Evolutionary conservation across 2,888 invertebrate genomes (phyloP).

Genomic region (Scrobipalpa costella): DNA sequence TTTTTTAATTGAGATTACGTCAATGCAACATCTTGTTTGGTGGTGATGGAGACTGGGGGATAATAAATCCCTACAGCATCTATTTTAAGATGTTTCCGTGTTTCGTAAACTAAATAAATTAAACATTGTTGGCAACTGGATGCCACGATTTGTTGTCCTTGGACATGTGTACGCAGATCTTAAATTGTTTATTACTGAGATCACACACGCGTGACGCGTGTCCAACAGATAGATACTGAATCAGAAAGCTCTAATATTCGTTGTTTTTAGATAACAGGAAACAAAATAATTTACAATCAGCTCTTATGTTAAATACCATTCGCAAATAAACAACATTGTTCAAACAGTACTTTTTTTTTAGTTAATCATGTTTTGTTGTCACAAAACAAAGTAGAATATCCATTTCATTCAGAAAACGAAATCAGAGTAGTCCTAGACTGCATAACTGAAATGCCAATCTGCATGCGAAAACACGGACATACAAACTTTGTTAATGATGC

Average conservation of each 20-base stretch:
- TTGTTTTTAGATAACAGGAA: neutral
- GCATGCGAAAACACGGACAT: neutral
- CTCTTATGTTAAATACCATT: too few relatives aligned
- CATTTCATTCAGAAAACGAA: neutral
- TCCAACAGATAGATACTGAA: neutral
- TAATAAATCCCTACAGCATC: constrained; percentile 41
- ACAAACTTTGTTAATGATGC: neutral
- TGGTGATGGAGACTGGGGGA: constrained; percentile 33
- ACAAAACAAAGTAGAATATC: neutral
- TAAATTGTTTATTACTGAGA: constrained; percentile 14
- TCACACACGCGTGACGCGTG: neutral
- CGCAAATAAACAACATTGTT: too few relatives aligned
- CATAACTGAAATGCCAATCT: constrained; percentile 16
- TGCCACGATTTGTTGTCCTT: constrained; percentile 44
- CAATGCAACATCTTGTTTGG: constrained; percentile 36
- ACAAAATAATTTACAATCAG: neutral
- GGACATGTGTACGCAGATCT: constrained; percentile 25
- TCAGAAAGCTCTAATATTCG: neutral
- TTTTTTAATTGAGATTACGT: constrained; percentile 31
- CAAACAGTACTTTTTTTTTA: too few relatives aligned
- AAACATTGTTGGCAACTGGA: constrained; percentile 41
- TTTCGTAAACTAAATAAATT: constrained; percentile 20
- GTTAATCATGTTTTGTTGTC: too few relatives aligned
- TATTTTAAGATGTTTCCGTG: constrained; percentile 42
- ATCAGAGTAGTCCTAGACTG: neutral